Evolutionary conservation across 2,888 invertebrate genomes (phyloP), one percentile per base, ranked within the genome.

Genomic region (Trissolcus brochymenae): DNA sequence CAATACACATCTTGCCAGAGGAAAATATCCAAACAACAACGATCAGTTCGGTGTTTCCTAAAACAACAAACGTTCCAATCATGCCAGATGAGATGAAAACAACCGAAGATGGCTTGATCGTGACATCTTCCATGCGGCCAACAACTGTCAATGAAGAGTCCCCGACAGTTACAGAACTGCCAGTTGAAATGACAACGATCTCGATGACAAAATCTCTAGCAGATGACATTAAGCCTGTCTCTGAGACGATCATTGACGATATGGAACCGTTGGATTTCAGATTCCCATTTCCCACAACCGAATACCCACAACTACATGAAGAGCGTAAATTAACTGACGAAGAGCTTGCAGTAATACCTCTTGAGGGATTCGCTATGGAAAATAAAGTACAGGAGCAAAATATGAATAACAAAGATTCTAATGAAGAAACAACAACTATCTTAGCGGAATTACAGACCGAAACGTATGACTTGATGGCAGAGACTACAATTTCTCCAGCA

Each of bases 1-100:
- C 76, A 13, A 81, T 79, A 21, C 75, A 64, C 17, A 80, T 77
- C 1, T 55, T 35, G 19, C 25, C 51, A 41, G 66, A 50, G 3
- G 68, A 68, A 50, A 79, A 75, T 13, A 70, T 77, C 55, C 72
- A 67, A 51, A 76, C 61, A 16, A 81, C 81, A 4, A 80, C 74
- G 1, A 16, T 61, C n/a, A 79, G 76, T 14, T 68, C 70, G 55
- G 61, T 25, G 1, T 19, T 43, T 9, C 82, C 84, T 0, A 88
- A 86, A 79, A 88, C 88, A 2, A 88, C 87, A 1, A 84, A 86
- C 78, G 80, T 86, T 4, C 88, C 88, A 6, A 88, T 89, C 60
- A 68, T 86, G 7, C 88, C 89, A 0, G 87, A 88, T 51, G 89
- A 89, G 75, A 79, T 89, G 40, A 84, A 82, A 66, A 83, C 84